Base-by-base conservation (phyloP, 2,797 vertebrate species). In the Kryptolebias ocellatus region DNA sequence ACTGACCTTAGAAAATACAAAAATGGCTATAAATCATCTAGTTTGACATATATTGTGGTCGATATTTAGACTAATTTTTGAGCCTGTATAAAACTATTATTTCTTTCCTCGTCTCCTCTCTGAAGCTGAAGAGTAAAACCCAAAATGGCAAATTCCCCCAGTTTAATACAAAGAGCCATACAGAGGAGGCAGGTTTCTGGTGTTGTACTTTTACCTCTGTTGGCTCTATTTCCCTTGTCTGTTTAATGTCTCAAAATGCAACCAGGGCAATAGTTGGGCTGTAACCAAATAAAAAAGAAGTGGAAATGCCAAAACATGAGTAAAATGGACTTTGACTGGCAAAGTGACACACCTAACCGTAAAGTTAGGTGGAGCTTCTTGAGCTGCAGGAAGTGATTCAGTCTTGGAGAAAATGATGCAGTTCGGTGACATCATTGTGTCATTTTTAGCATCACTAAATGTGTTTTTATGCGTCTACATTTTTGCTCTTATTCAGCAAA, bases 351-450 rank as follows among this genome's bases (percentile, higher is more conserved):
- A 76, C 75, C 67, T 76, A 45, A 67, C 72, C 49, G 4, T 71
- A 83, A 73, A 78, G 44, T 76, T 76, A 85, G 80, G 84, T 77
- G 88, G 77, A 57, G 84, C 66, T 81, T 59, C 20, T 78, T n/a
- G 15, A 66, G 74, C 60, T 39, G 50, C 67, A 74, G 85, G 87
- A 88, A 79, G 75, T 86, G 83, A 90, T 77, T 85, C 72, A 84
- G 9, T 53, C 39, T 27, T 20, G 58, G 70, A 74, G 83, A 85
- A 61, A 34, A 58, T 60, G 59, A 60, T 54, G 74, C 72, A 39
- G 4, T 69, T 67, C 0, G 0, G 64, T 86, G 69, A 89, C 72
- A 71, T 89, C 83, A 88, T 24, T 0, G 0, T 45, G 60, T 44
- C 57, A 39, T 51, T 28, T 18, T 53, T 76, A 66, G 70, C 70